phyloP scores from a whole-genome alignment of 1,140 invertebrate genomes.

The Drosophila novamexicana region DNA sequence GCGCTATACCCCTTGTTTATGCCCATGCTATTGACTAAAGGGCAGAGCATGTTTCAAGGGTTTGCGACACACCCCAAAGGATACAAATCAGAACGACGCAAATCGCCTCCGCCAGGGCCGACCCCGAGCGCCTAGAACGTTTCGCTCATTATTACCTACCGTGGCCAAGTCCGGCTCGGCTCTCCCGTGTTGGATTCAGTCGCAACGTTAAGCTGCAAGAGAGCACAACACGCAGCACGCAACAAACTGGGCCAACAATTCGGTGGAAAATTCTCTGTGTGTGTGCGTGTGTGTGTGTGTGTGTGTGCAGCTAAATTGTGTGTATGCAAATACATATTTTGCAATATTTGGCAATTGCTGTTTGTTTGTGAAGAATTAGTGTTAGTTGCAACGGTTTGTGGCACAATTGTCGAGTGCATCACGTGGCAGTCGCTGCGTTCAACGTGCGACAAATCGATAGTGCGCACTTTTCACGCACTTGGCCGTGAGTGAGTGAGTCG shows the following conservation, averaged over 20 bases:
- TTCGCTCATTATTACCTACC: constrained; percentile 29
- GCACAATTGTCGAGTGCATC: constrained; percentile 20
- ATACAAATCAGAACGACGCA: constrained; percentile 14
- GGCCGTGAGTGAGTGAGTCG: not conserved
- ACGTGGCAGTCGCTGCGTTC: constrained; percentile 11
- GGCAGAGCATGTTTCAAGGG: not conserved
- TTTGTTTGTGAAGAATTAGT: not conserved
- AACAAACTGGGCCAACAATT: constrained; percentile 14
- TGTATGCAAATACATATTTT: not conserved
- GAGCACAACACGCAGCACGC: constrained; percentile 36
- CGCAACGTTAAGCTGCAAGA: constrained; percentile 39
- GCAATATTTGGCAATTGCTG: not conserved
- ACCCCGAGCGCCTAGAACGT: constrained; percentile 6
- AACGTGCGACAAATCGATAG: constrained; percentile 73
- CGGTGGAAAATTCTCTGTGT: not conserved
- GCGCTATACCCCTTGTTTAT: too few species aligned
- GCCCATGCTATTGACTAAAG: not conserved
- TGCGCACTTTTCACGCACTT: constrained; percentile 30
- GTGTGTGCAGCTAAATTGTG: not conserved
- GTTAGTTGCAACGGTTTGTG: constrained; percentile 1
- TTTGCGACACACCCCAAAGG: constrained; percentile 15
- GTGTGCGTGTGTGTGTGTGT: not conserved
- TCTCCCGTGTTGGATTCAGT: constrained; percentile 34
- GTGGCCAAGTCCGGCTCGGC: constrained; percentile 1
- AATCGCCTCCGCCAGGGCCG: not conserved